A percentile compares a stretch with the other conserved stretches of the same genome.
Evolutionary conservation across 1,140 invertebrate species (phyloP).

Genomic region (Drosophila erecta): DNA sequence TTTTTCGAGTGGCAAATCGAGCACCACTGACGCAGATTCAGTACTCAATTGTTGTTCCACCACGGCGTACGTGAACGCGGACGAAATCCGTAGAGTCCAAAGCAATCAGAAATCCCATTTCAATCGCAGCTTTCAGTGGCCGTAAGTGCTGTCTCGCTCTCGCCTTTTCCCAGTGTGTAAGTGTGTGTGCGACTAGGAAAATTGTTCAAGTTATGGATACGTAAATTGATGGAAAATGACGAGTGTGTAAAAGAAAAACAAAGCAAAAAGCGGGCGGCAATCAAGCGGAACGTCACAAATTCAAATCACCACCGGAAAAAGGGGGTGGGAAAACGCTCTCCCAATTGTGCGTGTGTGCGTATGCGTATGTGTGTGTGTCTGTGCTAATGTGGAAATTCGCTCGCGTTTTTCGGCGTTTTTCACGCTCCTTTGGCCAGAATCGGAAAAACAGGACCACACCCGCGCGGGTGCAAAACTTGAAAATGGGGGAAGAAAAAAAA

Average conservation of each 20-base stretch:
- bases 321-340: constrained; percentile 7
- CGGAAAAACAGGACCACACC: constrained; percentile 66
- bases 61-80: constrained; percentile 72
- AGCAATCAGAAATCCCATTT: constrained; percentile 17
- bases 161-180: constrained; percentile 1
- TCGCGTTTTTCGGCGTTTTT: constrained; percentile 32
- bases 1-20: constrained; percentile 58
- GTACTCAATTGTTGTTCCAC: constrained; percentile 83
- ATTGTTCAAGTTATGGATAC: constrained; percentile 28
- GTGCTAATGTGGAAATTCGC: constrained; percentile 31
- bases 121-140: constrained; percentile 44
- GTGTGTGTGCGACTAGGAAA: constrained; percentile 17
- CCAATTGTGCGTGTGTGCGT: constrained; percentile 10
- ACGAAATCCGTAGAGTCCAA: constrained; percentile 35
- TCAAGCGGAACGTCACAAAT: constrained; percentile 29
- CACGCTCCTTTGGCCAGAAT: constrained; percentile 17
- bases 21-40: constrained; percentile 65
- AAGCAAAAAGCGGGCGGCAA: constrained; percentile 31
- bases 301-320: constrained; percentile 1
- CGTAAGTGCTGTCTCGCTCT: constrained; percentile 38
- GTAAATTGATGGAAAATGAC: constrained; percentile 13
- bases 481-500: constrained; percentile 31
- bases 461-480: constrained; percentile 61
- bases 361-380: constrained; percentile 1
- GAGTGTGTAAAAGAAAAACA: constrained; percentile 21